A percentile compares a stretch with the other conserved stretches of the same genome.
Evolutionary conservation across 2,113 vertebrate genomes (phyloP).

Genomic region (Marmota monax): DNA sequence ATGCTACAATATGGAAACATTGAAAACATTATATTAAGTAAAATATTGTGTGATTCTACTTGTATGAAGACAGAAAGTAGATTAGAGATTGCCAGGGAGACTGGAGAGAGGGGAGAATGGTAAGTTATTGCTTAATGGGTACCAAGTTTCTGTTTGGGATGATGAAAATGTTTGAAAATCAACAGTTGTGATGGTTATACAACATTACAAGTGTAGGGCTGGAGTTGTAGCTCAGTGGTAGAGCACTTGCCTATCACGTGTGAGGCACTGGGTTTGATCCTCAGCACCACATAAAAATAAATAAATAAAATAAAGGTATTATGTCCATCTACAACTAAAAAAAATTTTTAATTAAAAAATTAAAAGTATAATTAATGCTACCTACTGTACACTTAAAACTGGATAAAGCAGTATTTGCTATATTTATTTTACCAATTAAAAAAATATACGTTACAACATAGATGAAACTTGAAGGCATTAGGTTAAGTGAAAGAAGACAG

Average conservation of each 20-base stretch:
- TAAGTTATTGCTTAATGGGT: not conserved
- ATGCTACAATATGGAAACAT: not conserved
- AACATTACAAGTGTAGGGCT: not conserved
- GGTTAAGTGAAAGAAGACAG: not conserved
- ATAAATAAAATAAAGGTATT: no score
- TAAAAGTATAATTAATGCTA: not conserved
- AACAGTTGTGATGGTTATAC: not conserved
- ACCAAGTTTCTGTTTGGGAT: not conserved
- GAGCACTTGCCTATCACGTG: no score
- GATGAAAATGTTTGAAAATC: slow-evolving; percentile 10
- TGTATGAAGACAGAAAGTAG: not conserved
- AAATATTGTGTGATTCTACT: not conserved
- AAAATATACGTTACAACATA: not conserved
- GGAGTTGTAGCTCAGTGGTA: no score
- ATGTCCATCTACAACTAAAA: no score
- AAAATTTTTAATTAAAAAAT: no score
- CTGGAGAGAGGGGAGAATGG: not conserved
- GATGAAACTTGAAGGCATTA: not conserved
- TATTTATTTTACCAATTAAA: not conserved
- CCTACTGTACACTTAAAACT: not conserved
- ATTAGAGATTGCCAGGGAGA: not conserved
- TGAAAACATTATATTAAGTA: not conserved
- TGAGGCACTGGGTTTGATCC: no score
- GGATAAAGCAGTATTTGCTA: not conserved
- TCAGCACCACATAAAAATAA: no score